These are phyloP conservation scores for Yponomeuta evonymella DNA, from an alignment of 2,888 invertebrate genomes.

Conservation along the genomic window DNA sequence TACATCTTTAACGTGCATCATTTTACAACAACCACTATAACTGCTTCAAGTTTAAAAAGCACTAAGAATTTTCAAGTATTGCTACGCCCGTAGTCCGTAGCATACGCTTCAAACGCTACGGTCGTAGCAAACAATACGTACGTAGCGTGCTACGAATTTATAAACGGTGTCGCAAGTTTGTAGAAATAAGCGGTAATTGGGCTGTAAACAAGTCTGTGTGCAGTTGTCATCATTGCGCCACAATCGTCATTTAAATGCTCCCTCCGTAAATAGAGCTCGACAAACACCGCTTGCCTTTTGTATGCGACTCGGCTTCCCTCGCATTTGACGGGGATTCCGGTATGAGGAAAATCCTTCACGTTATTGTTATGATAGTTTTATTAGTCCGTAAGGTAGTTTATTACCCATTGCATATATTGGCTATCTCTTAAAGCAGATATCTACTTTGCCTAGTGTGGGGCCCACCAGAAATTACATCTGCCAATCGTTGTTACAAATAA, in stretches of 20 bases:
- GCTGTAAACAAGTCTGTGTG: background rate
- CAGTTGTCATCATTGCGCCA: constrained; percentile 28
- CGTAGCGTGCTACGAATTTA: background rate
- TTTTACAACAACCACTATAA: background rate
- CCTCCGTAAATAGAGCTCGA: constrained; percentile 34
- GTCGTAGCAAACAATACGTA: background rate
- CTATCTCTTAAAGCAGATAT: too few relatives aligned
- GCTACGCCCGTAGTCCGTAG: too few relatives aligned
- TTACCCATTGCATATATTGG: too few relatives aligned
- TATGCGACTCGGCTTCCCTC: background rate
- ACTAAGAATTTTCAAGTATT: too few relatives aligned
- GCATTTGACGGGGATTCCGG: background rate
- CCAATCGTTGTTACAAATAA: too few relatives aligned
- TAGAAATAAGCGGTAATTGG: background rate
- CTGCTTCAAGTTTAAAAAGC: too few relatives aligned
- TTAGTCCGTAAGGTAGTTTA: background rate
- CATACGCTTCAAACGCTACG: background rate
- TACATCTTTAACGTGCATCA: background rate
- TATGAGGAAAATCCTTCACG: background rate
- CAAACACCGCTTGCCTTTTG: constrained; percentile 20
- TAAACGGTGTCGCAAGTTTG: background rate
- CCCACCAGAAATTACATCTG: too few relatives aligned
- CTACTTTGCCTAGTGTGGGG: background rate
- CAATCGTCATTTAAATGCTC: constrained; percentile 33
- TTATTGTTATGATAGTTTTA: background rate